These are phyloP conservation scores for Phalacrocorax aristotelis DNA, from an alignment of 2,113 vertebrate genomes.

Conservation along the genomic window DNA sequence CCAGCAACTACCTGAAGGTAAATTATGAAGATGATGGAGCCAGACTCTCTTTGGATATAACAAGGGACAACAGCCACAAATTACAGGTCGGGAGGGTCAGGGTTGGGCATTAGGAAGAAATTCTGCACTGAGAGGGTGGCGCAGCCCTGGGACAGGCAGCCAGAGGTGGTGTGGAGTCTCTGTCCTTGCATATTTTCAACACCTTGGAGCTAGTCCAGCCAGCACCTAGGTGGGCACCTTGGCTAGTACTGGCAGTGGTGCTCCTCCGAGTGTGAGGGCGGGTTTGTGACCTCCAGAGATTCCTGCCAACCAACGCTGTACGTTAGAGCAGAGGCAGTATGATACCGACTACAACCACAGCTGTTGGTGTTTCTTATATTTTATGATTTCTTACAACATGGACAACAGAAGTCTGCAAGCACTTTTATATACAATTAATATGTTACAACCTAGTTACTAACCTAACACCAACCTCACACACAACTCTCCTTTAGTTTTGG, in stretches of 20 bases:
- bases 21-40: background rate
- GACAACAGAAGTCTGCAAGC: background rate
- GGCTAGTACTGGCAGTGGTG: background rate
- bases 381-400: background rate
- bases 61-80: background rate
- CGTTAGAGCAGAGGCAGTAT: background rate
- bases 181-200: background rate
- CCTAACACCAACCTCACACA: background rate
- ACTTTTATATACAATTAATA: background rate
- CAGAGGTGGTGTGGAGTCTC: background rate
- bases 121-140: background rate
- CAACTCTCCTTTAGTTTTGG: background rate
- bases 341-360: background rate
- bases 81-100: background rate
- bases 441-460: background rate
- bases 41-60: background rate
- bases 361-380: background rate
- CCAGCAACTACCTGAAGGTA: background rate
- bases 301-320: fast-evolving
- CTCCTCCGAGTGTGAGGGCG: background rate
- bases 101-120: background rate
- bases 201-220: background rate
- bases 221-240: background rate
- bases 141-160: background rate
- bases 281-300: background rate